Evolutionary conservation across 2,797 vertebrate genomes (phyloP), one percentile per base, ranked within the genome.

Genomic region (Varecia variegata): DNA sequence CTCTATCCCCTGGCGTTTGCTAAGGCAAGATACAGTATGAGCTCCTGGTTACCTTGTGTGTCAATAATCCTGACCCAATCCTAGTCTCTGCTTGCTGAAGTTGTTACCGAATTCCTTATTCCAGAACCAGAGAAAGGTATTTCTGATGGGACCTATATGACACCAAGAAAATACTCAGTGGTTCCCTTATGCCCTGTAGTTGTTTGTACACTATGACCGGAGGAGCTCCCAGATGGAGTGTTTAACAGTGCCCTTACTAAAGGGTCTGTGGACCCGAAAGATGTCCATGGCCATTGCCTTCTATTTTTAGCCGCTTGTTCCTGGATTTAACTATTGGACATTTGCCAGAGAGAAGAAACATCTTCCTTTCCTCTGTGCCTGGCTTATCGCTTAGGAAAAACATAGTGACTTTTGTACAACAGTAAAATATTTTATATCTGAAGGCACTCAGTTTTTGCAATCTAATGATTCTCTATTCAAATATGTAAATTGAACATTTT

Each of bases 401-500:
- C 60, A 74, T 47, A 12, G 35, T 85, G 73, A n/a, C 47, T 68
- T 73, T 20, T 27, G 17, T 89, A 14, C 27, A 77, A 40, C 52
- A 93, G 43, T 77, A 40, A 89, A 89, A 35, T 71, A 47, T 58
- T 84, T 97, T 82, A 20, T 43, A 67, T 96, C 92, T 92, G 80
- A 90, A 90, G 47, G 35, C 58, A 83, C 50, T 76, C 38, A 12
- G 27, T 76, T 87, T 94, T 94, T 83, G 25, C 89, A 32, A 54
- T 80, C 87, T 15, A 7, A 8, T 89, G 80, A 91, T 88, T 84
- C 50, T 76, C 74, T 50, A 65, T 94, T 93, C 58, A 40, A 73
- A 71, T 92, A 18, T 32, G 52, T 85, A 30, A 62, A 90, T 81
- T 81, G 80, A 93, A 94, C 23, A 67, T 93, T 91, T 96, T 94